phyloP scores from a whole-genome alignment of 2,888 invertebrate species.

The Lissonota sp. region DNA sequence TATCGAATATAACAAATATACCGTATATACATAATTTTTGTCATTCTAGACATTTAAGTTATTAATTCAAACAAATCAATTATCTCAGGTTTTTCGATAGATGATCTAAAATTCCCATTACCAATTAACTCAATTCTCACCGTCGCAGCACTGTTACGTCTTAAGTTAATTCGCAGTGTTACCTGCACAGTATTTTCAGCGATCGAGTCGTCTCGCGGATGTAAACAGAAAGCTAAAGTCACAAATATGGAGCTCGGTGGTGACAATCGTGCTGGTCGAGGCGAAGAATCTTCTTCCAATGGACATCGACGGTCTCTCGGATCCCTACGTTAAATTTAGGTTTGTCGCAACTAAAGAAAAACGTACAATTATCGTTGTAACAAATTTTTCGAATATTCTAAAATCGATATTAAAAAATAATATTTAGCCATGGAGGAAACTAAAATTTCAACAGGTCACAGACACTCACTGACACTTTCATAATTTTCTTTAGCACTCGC shows the following conservation, averaged over 20 bases:
- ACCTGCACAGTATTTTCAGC: slow-evolving; percentile 89
- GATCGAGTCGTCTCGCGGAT: slow-evolving; percentile 91
- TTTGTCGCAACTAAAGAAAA: slow-evolving; percentile 80
- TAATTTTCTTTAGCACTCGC: neutral
- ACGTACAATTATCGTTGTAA: too few species aligned
- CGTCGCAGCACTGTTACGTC: slow-evolving; percentile 53
- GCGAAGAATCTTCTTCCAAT: slow-evolving; percentile 95
- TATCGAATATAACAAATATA: slow-evolving; percentile 7
- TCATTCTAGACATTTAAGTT: neutral
- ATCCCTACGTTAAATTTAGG: slow-evolving; percentile 98
- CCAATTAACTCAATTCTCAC: slow-evolving; percentile 29
- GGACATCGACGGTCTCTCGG: slow-evolving; percentile 94
- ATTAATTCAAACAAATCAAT: neutral
- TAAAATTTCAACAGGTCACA: neutral
- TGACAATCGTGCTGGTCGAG: slow-evolving; percentile 98
- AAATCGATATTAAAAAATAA: too few species aligned
- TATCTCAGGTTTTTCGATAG: neutral
- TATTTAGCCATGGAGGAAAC: too few species aligned
- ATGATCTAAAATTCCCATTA: slow-evolving; percentile 37
- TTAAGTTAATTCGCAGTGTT: slow-evolving; percentile 65
- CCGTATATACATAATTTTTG: neutral
- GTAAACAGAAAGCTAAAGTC: slow-evolving; percentile 94
- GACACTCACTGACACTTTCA: neutral
- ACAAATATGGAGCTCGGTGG: slow-evolving; percentile 98
- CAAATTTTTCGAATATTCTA: too few species aligned